phyloP scores from a whole-genome alignment of 1,140 invertebrate species.

The Heliconius nattereri region DNA sequence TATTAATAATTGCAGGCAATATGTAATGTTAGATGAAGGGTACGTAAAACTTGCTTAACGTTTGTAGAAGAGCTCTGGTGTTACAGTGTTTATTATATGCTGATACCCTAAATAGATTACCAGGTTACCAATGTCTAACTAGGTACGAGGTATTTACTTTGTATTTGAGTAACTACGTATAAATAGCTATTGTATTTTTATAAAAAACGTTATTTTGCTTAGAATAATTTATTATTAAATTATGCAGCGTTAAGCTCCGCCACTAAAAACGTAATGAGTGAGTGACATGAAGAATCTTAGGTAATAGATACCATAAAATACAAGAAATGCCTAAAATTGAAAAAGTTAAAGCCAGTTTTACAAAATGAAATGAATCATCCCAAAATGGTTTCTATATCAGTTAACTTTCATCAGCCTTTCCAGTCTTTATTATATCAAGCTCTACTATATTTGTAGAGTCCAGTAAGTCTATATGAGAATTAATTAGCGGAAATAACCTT shows the following conservation, averaged over 20 bases:
- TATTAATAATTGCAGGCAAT: not conserved
- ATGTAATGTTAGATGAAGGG: constrained; percentile 5
- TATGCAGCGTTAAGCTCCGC: no score
- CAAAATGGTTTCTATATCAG: not conserved
- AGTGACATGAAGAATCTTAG: no score
- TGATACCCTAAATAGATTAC: not conserved
- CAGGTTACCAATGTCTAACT: no score
- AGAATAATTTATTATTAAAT: no score
- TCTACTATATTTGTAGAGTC: not conserved
- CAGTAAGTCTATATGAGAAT: not conserved
- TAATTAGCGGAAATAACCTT: not conserved
- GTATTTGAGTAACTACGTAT: no score
- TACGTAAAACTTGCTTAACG: not conserved
- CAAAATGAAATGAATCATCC: not conserved
- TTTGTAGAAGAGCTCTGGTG: not conserved
- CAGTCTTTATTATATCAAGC: not conserved
- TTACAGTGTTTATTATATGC: not conserved
- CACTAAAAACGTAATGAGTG: no score
- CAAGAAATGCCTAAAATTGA: not conserved
- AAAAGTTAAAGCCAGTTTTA: not conserved
- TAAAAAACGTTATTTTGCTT: no score
- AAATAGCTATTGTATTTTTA: no score
- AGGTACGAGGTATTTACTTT: no score
- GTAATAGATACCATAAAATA: not conserved
- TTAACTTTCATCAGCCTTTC: not conserved